These are phyloP conservation scores for Danionella dracula DNA, from an alignment of 2,797 vertebrate genomes.

Conservation along the genomic window DNA sequence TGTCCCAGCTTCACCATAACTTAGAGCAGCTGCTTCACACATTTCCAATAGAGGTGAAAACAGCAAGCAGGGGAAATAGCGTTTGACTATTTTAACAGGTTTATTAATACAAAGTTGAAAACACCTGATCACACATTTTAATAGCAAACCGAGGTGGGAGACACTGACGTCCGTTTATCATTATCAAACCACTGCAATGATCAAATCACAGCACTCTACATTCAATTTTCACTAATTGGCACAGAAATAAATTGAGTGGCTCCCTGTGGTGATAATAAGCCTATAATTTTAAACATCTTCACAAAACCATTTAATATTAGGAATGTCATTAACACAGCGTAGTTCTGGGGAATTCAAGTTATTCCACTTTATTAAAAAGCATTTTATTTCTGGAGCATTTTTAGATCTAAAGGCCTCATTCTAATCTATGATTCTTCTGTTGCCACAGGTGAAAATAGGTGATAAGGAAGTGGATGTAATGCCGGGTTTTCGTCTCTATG, in stretches of 20 bases:
- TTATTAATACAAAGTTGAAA: slow-evolving; percentile 36
- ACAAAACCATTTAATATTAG: slow-evolving; percentile 5
- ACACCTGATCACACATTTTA: slow-evolving; percentile 42
- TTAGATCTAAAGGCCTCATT: not conserved
- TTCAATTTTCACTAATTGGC: slow-evolving; percentile 10
- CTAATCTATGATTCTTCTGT: not conserved
- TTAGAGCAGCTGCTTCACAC: slow-evolving; percentile 44
- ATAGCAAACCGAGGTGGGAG: not conserved
- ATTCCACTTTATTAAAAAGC: no score
- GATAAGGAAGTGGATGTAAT: slow-evolving; percentile 94
- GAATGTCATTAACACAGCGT: not conserved
- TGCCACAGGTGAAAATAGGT: slow-evolving; percentile 85
- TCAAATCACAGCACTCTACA: not conserved
- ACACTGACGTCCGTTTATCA: not conserved
- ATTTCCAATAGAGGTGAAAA: slow-evolving; percentile 7
- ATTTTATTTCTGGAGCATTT: not conserved
- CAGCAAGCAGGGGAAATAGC: slow-evolving; percentile 17
- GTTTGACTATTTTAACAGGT: slow-evolving; percentile 27
- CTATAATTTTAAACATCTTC: no score
- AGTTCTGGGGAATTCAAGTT: not conserved
- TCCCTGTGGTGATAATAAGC: not conserved
- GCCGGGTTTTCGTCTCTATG: slow-evolving; percentile 86
- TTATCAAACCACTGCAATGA: not conserved
- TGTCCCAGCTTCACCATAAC: slow-evolving; percentile 33
- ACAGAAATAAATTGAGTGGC: not conserved